Evolutionary conservation across 2,797 vertebrate genomes (phyloP), one percentile per base, ranked within the genome.

Genomic region (Lacerta bilineata): DNA sequence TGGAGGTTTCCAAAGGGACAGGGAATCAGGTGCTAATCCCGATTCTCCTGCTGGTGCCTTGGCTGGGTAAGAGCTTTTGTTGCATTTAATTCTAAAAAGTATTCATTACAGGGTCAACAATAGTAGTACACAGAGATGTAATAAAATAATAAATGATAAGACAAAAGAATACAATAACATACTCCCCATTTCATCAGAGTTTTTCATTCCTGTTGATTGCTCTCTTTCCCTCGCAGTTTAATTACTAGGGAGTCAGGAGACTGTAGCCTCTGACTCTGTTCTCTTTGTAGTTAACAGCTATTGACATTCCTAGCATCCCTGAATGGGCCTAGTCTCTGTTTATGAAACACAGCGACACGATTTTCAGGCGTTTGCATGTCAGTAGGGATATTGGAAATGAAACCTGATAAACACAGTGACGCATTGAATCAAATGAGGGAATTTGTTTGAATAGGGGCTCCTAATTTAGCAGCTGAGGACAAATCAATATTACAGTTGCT

Each of bases 361-460:
- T 77, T 46, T 18, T 66, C 17, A 43, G 59, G 43, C 23, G 11
- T 86, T 78, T 69, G 29, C 75, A 69, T 68, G 59, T 66, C 74
- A 55, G 20, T 13, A 76, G 69, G 46, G 69, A 29, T 80, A 11
- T 46, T 84, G 71, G 0, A 80, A 61, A 69, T 5, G 41, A 1
- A 61, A 29, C 59, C 79, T 43, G 64, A 23, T 82, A 25, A 39
- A 78, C 5, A 68, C 5, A 80, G 59, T 84, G 89, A 78, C 33
- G 11, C 2, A 1, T 2, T 74, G 41, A 80, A 84, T 84, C 66
- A 8, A 86, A 85, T 43, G 27, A 41, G 55, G 59, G 25, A 43
- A 86, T 66, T 43, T 66, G 50, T 89, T n/a, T 29, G 17, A 76
- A 81, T 33, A 85, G 61, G 18, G 80, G 43, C 13, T 59, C 17